These are phyloP conservation scores for Rutpela maculata DNA, from an alignment of 2,888 invertebrate genomes.

Conservation along the genomic window DNA sequence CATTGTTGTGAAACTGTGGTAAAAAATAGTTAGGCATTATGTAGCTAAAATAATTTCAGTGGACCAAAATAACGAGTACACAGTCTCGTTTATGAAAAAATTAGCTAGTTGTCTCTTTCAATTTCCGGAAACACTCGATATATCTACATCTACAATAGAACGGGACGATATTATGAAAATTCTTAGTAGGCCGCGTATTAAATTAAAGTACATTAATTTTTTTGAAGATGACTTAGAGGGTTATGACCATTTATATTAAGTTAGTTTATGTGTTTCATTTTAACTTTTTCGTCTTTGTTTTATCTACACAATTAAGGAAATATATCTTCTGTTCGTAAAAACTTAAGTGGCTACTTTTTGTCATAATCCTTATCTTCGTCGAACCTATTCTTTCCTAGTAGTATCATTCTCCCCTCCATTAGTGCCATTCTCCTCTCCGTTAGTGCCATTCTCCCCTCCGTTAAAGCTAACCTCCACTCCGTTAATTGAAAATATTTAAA, in stretches of 20 bases:
- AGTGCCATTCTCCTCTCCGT: not conserved
- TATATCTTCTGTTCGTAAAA: not conserved
- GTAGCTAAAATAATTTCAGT: not conserved
- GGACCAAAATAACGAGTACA: not conserved
- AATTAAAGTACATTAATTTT: too few species aligned
- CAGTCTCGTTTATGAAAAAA: constrained; percentile 2
- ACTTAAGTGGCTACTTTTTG: not conserved
- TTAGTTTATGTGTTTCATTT: not conserved
- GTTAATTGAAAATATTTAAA: too few species aligned
- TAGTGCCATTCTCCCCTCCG: not conserved
- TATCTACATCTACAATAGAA: not conserved
- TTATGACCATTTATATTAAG: not conserved
- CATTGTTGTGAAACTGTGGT: not conserved
- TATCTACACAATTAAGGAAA: not conserved
- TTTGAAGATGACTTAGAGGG: too few species aligned
- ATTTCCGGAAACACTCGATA: not conserved
- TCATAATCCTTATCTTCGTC: not conserved
- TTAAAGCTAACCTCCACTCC: not conserved
- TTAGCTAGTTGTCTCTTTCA: not conserved
- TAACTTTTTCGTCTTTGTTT: not conserved
- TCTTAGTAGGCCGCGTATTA: too few species aligned
- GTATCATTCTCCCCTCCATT: not conserved
- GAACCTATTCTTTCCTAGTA: not conserved
- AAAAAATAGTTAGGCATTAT: constrained; percentile 2
- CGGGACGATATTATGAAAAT: not conserved